These are phyloP conservation scores for Meta bourneti DNA, from an alignment of 2,888 invertebrate species.

Conservation along the genomic window DNA sequence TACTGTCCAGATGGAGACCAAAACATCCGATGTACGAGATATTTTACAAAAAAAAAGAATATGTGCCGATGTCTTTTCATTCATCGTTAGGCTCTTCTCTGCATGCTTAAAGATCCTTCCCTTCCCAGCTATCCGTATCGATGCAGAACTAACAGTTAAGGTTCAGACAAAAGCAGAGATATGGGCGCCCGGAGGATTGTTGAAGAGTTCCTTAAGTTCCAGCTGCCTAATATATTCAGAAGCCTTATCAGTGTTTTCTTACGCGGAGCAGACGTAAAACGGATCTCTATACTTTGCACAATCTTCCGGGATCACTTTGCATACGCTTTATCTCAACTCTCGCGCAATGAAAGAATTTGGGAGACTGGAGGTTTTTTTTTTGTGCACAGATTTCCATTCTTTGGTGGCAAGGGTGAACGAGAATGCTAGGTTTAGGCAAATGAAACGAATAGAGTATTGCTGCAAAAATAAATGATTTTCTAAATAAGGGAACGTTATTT, in stretches of 20 bases:
- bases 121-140: not conserved
- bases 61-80: not conserved
- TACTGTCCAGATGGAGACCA: not conserved
- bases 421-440: not conserved
- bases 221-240: constrained; percentile 20
- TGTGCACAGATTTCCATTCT: constrained; percentile 8
- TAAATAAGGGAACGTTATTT: not conserved
- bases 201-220: not conserved
- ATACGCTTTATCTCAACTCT: constrained; percentile 6
- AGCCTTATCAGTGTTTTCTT: constrained; percentile 6
- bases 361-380: not conserved
- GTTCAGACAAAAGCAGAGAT: not conserved
- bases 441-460: not conserved
- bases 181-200: not conserved
- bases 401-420: not conserved
- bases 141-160: not conserved
- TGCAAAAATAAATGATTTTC: not conserved
- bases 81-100: not conserved
- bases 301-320: constrained; percentile 40
- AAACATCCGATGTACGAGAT: not conserved
- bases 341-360: not conserved
- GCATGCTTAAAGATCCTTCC: not conserved
- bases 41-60: not conserved
- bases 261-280: not conserved
- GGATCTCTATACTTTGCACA: not conserved